Percentiles rank a stretch among this genome's conserved stretches.
phyloP scores from a whole-genome alignment of 2,888 invertebrate genomes.

The Gerosis bhagava region DNA sequence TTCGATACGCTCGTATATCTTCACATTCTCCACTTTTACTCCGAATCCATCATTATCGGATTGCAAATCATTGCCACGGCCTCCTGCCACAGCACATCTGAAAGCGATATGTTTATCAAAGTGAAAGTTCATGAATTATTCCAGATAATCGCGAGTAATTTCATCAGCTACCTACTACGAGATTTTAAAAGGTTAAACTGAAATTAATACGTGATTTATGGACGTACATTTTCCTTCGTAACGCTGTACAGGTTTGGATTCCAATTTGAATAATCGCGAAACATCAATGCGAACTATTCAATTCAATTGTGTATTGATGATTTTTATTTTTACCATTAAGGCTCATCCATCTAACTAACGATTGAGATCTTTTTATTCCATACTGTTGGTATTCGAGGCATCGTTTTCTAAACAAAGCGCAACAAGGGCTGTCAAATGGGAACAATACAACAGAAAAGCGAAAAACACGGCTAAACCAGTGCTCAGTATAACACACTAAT shows the following conservation, averaged over 20 bases:
- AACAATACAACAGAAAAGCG: slow-evolving; percentile 51
- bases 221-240: slow-evolving; percentile 49
- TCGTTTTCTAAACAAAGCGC: slow-evolving; percentile 9
- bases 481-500: slow-evolving; percentile 55
- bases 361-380: not conserved
- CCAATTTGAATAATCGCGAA: slow-evolving; percentile 32
- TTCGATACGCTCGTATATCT: slow-evolving; percentile 36
- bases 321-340: not conserved
- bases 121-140: slow-evolving; percentile 52
- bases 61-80: slow-evolving; percentile 57
- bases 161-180: slow-evolving; percentile 35
- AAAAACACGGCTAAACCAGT: slow-evolving; percentile 43
- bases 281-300: slow-evolving; percentile 12
- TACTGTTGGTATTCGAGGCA: not conserved
- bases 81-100: slow-evolving; percentile 33
- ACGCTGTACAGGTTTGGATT: slow-evolving; percentile 37
- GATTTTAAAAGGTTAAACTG: slow-evolving; percentile 50
- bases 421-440: slow-evolving; percentile 40
- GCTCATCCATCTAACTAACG: no score
- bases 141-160: slow-evolving; percentile 55
- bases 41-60: slow-evolving; percentile 47
- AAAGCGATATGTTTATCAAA: slow-evolving; percentile 44
- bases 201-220: slow-evolving; percentile 63
- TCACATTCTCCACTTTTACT: slow-evolving; percentile 38
- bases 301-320: no score